Base-by-base conservation (phyloP, 2,113 vertebrate species). In the Dasyurus viverrinus region DNA sequence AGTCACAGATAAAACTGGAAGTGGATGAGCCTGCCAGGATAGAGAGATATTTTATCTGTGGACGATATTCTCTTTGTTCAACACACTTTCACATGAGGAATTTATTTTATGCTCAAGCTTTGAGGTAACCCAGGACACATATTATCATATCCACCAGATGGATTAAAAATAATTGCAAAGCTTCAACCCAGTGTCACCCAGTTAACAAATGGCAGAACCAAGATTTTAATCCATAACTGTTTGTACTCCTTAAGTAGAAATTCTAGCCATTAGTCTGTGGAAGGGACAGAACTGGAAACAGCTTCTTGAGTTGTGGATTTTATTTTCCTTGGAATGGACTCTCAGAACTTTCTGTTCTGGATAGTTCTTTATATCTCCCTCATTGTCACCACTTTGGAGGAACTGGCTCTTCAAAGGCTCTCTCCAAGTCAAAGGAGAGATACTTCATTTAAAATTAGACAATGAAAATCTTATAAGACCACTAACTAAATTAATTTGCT, bases 401-500 rank as follows among this genome's bases (percentile, higher is more conserved):
- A 95, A 92, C n/a, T 92, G 89, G 46, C 92, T 95, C 97, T 94
- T 94, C 27, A 52, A 60, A 96, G 55, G 52, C 27, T 55, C 50
- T 93, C 94, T 95, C 55, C 90, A 95, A 94, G 42, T 76, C 36
- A 57, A 52, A 60, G 52, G 96, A 95, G 47, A 95, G 95, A 97
- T 42, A 1, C 1, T 93, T 96, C 90, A 94, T 90, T 91, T 96
- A 94, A 95, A 96, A 95, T 91, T 47, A 95, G 98, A 95, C 94
- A 97, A 98, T 90, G 53, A 92, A 95, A 76, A 0, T 90, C 93
- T 96, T 97, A 93, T 89, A 91, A 91, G 91, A 90, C 76, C 93
- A 46, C 93, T 92, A 96, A 91, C 92, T 95, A 97, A 96, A 97
- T 97, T 97, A 98, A 98, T 97, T 97, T 97, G 96, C 92, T 93